A percentile compares a stretch with the other conserved stretches of the same genome.
phyloP scores from a whole-genome alignment of 2,113 vertebrate species.

The Pseudopodoces humilis region DNA sequence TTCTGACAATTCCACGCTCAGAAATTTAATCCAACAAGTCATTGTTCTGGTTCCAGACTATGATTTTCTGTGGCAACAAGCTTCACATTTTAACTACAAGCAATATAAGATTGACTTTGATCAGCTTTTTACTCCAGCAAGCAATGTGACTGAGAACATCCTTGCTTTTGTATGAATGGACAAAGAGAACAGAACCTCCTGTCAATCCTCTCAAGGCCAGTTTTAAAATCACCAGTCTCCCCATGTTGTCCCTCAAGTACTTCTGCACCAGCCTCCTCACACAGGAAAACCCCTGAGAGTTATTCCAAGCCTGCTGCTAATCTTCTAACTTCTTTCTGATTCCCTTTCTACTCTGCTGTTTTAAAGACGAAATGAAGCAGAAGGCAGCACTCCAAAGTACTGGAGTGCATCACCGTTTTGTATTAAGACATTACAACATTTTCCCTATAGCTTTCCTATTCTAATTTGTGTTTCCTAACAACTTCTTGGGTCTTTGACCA shows the following conservation, averaged over 20 bases:
- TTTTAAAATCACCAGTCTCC: background rate
- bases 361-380: background rate
- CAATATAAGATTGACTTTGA: background rate
- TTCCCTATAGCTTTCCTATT: background rate
- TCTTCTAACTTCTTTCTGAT: background rate
- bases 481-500: background rate
- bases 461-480: background rate
- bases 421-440: background rate
- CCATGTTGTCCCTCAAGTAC: background rate
- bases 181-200: background rate
- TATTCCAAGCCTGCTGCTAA: background rate
- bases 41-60: background rate
- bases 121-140: background rate
- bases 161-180: background rate
- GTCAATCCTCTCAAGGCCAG: background rate
- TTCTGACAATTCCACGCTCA: background rate
- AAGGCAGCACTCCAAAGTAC: background rate
- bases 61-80: background rate
- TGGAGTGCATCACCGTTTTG: background rate
- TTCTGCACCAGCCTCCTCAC: background rate
- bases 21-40: background rate
- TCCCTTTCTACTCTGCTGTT: background rate
- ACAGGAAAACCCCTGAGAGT: background rate
- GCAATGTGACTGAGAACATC: background rate
- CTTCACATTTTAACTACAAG: background rate